phyloP scores from a whole-genome alignment of 2,888 invertebrate species.

The Drosophila dives region DNA sequence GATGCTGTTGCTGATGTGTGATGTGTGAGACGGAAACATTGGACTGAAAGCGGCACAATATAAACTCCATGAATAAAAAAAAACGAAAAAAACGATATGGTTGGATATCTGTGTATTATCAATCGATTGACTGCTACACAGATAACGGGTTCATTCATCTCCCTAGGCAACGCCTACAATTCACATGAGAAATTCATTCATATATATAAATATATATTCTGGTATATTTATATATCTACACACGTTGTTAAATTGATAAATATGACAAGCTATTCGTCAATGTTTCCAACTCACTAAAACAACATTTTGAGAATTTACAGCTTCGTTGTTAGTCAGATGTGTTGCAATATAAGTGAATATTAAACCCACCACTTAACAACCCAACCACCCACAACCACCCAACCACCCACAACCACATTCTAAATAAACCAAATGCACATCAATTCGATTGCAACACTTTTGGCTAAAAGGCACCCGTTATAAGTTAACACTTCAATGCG shows the following conservation, averaged over 20 bases:
- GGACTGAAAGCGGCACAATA: conserved; percentile 1
- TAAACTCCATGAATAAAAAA: neutral
- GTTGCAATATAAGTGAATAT: conserved; percentile 1
- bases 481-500: neutral
- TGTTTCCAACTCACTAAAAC: conserved; percentile 21
- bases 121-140: conserved; percentile 26
- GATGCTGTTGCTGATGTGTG: neutral
- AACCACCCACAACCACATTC: neutral
- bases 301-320: conserved; percentile 32
- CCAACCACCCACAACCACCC: neutral
- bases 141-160: conserved; percentile 30
- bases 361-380: neutral
- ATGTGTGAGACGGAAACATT: neutral
- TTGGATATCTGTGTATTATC: conserved; percentile 12
- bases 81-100: neutral
- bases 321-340: conserved; percentile 26
- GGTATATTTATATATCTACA: neutral
- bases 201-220: neutral
- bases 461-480: neutral
- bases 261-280: conserved; percentile 30
- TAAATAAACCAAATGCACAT: neutral
- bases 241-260: conserved; percentile 11
- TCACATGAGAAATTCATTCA: neutral
- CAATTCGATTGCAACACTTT: neutral
- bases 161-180: conserved; percentile 26